These are phyloP conservation scores for Incurvaria masculella DNA, from an alignment of 2,888 invertebrate genomes.

Conservation along the genomic window DNA sequence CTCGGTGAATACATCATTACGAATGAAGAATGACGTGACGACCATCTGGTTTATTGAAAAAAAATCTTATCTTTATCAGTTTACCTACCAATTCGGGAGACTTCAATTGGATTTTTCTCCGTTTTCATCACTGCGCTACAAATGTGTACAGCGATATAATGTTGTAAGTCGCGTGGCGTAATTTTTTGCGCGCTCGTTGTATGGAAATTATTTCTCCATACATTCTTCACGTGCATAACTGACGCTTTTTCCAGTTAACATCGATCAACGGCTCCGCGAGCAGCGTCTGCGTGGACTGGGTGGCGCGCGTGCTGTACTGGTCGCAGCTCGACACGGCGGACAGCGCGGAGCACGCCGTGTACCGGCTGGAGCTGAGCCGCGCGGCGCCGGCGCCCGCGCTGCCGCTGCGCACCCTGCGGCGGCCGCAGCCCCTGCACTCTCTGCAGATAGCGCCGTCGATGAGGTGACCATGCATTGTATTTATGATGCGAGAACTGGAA, in stretches of 20 bases:
- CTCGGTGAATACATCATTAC: too few relatives aligned
- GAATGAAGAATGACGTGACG: too few relatives aligned
- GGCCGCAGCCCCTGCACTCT: conserved; percentile 58
- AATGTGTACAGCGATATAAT: too few relatives aligned
- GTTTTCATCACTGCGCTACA: too few relatives aligned
- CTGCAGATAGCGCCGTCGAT: conserved; percentile 73
- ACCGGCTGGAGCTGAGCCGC: conserved; percentile 65
- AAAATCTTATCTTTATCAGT: too few relatives aligned
- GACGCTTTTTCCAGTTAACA: conserved; percentile 26
- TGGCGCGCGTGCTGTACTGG: conserved; percentile 81
- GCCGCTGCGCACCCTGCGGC: conserved; percentile 51
- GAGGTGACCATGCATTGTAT: conserved; percentile 43
- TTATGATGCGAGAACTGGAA: conserved; percentile 3
- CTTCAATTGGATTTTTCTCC: too few relatives aligned
- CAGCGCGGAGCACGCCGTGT: conserved; percentile 52
- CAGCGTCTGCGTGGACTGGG: conserved; percentile 83
- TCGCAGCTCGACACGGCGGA: conserved; percentile 58
- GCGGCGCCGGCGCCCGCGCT: conserved; percentile 51
- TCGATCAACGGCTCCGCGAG: conserved; percentile 48
- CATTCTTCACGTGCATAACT: neutral
- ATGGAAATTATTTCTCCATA: too few relatives aligned
- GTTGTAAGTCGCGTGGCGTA: too few relatives aligned
- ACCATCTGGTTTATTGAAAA: too few relatives aligned
- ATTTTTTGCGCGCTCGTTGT: too few relatives aligned
- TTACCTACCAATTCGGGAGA: too few relatives aligned